Percentiles rank a stretch among this genome's conserved stretches.
Conservation (phyloP, 1,140 invertebrate species). For the Tetragnatha versicolor region DNA sequence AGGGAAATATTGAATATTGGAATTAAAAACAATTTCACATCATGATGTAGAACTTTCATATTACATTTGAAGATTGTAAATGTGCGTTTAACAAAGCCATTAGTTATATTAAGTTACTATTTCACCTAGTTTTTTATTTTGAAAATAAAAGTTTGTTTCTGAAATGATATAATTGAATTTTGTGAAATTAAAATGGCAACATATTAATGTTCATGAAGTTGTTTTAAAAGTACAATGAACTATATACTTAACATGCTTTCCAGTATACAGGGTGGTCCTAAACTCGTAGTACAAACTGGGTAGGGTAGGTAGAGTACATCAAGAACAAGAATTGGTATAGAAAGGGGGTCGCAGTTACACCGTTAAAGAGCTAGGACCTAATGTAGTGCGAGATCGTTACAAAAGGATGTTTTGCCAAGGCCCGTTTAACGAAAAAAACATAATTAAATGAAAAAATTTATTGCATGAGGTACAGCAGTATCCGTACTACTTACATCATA, state of each 20-base stretch:
- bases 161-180: neutral
- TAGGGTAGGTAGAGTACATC: too few species aligned
- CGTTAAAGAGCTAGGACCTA: too few species aligned
- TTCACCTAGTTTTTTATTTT: conserved; percentile 20
- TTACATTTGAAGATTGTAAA: conserved; percentile 9
- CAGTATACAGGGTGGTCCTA: too few species aligned
- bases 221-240: neutral
- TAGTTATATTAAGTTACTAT: conserved; percentile 13
- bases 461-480: too few species aligned
- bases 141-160: conserved; percentile 5
- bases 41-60: neutral
- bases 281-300: too few species aligned
- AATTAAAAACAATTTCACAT: neutral
- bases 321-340: too few species aligned
- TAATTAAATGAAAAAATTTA: too few species aligned
- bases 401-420: too few species aligned
- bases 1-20: neutral
- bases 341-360: too few species aligned
- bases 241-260: neutral
- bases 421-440: too few species aligned
- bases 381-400: too few species aligned
- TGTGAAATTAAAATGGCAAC: neutral
- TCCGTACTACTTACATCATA: too few species aligned
- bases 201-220: neutral
- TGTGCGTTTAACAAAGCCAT: conserved; percentile 22